Base-by-base conservation (phyloP, 2,113 vertebrate genomes). In the Origma solitaria region DNA sequence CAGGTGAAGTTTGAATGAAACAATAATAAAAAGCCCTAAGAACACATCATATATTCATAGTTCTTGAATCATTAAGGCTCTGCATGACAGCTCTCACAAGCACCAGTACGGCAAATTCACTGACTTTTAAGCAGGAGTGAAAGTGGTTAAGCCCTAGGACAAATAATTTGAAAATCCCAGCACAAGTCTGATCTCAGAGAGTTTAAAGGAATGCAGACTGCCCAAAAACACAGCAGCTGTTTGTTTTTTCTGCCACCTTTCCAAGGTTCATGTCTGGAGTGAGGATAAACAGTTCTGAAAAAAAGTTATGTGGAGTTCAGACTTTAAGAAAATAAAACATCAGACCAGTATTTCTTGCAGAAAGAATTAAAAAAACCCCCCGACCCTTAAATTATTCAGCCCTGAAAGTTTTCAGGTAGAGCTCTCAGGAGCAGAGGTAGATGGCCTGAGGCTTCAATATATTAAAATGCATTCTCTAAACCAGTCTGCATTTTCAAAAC, bases 211-310 rank as follows among this genome's bases (percentile, higher is more conserved):
- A 98, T 98, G 97, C 95, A 98, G 97, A 98, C 98, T 97, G 96
- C 96, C 95, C 97, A 92, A 71, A 96, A 97, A 97, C 93, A 98
- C 90, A 94, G 95, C 95, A 96, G 96, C 92, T 96, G 89, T 97
- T 98, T 98, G 97, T 97, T 98, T 98, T 97, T 96, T 97, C 97
- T 98, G 97, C 97, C 97, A 98, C 97, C 97, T 98, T 97, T 97
- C 97, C 97, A 97, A 97, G 92, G 96, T 97, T 97, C 97, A 97
- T 83, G 97, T 98, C 97, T 98, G 97, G 96, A 97, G 96, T 97
- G 96, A 97, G 94, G 96, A 97, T 97, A 98, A 97, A 97, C 95
- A 97, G 97, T 94, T 95, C 92, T 65, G 81, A 94, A 95, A 95
- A 94, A 92, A 89, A 94, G 85, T 79, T 73, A 95, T 95, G 90